These are phyloP conservation scores for Clistopyga incitator DNA, from an alignment of 2,888 invertebrate genomes.

Conservation along the genomic window DNA sequence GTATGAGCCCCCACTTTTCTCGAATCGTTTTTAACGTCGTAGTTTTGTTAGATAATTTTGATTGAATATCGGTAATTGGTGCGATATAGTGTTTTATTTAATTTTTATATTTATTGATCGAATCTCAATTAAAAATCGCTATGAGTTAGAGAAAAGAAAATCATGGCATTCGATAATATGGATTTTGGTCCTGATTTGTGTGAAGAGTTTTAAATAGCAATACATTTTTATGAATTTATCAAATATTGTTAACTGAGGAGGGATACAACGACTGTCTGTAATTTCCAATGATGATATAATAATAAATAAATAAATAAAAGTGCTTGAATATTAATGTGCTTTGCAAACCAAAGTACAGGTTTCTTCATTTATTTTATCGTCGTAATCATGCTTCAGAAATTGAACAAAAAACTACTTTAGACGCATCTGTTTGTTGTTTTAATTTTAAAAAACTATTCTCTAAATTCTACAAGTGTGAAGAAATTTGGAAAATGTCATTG, in stretches of 20 bases:
- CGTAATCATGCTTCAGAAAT: no score
- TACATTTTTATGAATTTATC: neutral
- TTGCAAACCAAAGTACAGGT: neutral
- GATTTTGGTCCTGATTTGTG: neutral
- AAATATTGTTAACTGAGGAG: neutral
- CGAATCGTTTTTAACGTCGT: neutral
- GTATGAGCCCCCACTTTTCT: conserved; percentile 67
- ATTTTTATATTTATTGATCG: neutral
- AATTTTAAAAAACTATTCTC: no score
- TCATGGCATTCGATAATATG: neutral
- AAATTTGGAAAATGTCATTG: neutral
- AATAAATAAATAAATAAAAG: neutral
- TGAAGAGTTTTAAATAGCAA: neutral
- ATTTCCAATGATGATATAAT: neutral
- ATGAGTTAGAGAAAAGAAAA: neutral
- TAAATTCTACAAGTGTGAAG: neutral
- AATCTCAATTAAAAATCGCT: no score
- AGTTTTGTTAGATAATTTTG: neutral
- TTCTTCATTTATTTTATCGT: neutral
- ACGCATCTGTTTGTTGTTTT: no score
- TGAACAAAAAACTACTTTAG: no score
- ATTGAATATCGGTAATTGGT: neutral
- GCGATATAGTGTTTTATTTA: neutral
- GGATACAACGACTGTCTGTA: no score
- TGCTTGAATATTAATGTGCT: neutral